Evolutionary conservation across 2,888 invertebrate genomes (phyloP), one percentile per base, ranked within the genome.

Genomic region (Polydrusus cervinus): DNA sequence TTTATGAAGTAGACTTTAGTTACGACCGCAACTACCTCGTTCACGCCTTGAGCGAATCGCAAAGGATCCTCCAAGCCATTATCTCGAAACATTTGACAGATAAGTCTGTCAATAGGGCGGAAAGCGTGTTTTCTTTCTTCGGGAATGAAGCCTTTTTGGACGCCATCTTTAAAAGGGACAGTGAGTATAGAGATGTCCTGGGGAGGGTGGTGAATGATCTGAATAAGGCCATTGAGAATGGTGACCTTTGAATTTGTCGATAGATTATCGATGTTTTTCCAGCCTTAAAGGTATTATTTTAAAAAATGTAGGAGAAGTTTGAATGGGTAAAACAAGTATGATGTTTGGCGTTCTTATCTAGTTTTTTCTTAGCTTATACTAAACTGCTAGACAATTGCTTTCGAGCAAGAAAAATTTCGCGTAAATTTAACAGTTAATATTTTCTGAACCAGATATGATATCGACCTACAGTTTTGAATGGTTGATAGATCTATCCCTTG

Each of bases 21-120:
- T 96, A 96, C 86, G 96, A 96, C 86, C 91, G 94, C 77, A 91
- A 91, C 65, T 97, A 95, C 87, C 89, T 98, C 78, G 91, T 93
- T 81, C 91, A 93, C 76, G 93, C 94, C 0, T 89, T 98, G 45
- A 90, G 90, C 64, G 95, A 96, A 68, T 95, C 95, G 55, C 93
- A 93, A 77, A 90, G 90, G 79, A 91, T 95, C 67, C 91, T 98
- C 75, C 92, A 92, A 80, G 88, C 90, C 47, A 91, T 97, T 47
- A 94, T 96, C 64, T 90, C 91, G 82, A 90, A 92, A 38, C 96
- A 97, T 84, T 89, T 96, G 3, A 95, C 96, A 3, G 95, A 95
- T 80, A 97, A 97, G 85, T 95, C 95, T 0, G 89, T 94, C 47
- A 90, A 90, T 1, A 90, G 96, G 2, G 92, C 96, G 71, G 94